These are phyloP conservation scores for Heliangelus exortis DNA, from an alignment of 2,797 vertebrate genomes.

Conservation along the genomic window DNA sequence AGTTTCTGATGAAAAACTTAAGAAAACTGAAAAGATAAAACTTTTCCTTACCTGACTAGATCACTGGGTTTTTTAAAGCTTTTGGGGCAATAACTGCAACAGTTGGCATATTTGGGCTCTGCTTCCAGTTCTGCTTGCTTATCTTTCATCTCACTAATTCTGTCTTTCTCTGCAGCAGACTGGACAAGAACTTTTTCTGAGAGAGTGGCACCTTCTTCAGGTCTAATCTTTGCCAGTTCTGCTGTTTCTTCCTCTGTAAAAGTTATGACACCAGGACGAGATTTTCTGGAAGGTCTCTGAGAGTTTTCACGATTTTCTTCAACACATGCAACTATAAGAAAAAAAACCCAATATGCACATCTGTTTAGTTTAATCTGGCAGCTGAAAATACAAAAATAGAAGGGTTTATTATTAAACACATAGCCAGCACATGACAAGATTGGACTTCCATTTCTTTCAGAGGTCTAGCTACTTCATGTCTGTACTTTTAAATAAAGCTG, in stretches of 20 bases:
- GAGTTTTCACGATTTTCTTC: constrained; percentile 83
- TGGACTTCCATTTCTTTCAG: not conserved
- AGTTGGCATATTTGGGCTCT: constrained; percentile 95
- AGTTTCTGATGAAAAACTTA: not conserved
- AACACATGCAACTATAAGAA: constrained; percentile 56
- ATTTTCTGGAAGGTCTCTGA: constrained; percentile 85
- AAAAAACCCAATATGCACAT: rapidly evolving
- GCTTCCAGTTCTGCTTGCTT: constrained; percentile 91
- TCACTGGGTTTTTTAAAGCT: constrained; percentile 99
- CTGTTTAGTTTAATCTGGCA: not conserved
- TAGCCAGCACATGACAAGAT: not conserved
- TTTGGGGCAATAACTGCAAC: constrained; percentile 95
- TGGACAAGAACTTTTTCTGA: constrained; percentile 97
- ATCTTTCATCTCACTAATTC: constrained; percentile 97
- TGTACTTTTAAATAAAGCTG: not conserved
- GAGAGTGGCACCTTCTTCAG: constrained; percentile 90
- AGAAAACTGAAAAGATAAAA: not conserved
- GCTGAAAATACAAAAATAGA: not conserved
- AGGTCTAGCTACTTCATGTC: not conserved
- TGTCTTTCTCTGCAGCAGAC: constrained; percentile 95
- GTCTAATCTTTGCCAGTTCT: constrained; percentile 91
- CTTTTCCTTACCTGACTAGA: constrained; percentile 88
- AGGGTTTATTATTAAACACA: not conserved
- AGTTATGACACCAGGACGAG: constrained; percentile 91
- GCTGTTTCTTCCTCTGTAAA: constrained; percentile 97